Percentiles rank a stretch among this genome's conserved stretches.
phyloP scores from a whole-genome alignment of 2,888 invertebrate genomes.

The Platerodrilus igneus region DNA sequence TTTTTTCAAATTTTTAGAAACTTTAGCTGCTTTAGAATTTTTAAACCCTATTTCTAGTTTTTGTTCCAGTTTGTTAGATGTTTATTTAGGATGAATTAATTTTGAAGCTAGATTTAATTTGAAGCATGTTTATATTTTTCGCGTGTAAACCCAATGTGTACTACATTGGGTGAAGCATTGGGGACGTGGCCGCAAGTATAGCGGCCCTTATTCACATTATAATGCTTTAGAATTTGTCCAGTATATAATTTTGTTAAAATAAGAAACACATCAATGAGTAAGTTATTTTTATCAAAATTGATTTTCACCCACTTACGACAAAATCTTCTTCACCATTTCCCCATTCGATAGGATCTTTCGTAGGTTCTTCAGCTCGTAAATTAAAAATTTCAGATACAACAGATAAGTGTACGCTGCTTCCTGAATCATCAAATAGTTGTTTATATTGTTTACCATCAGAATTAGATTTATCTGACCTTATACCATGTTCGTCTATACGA shows the following conservation, averaged over 20 bases:
- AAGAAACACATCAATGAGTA: conserved; percentile 5
- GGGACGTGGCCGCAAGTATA: too few relatives aligned
- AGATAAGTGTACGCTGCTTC: conserved; percentile 5
- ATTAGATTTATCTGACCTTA: conserved; percentile 2
- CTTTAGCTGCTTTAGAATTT: conserved; percentile 7
- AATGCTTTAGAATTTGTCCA: conserved; percentile 12
- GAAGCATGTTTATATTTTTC: too few relatives aligned
- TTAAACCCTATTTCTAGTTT: too few relatives aligned
- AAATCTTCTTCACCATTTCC: conserved; percentile 3
- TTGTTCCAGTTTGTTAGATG: too few relatives aligned
- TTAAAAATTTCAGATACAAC: conserved; percentile 4
- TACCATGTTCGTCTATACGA: not conserved
- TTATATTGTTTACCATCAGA: conserved; percentile 1
- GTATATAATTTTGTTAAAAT: conserved; percentile 5
- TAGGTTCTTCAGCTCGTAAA: conserved; percentile 7
- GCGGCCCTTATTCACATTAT: too few relatives aligned
- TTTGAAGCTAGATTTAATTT: too few relatives aligned
- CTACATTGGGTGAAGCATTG: too few relatives aligned
- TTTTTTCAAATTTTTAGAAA: conserved; percentile 4
- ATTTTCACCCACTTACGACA: conserved; percentile 2
- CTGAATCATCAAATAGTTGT: conserved; percentile 1
- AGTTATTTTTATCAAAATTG: conserved; percentile 1
- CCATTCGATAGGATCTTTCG: conserved; percentile 6
- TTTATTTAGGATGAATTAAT: too few relatives aligned
- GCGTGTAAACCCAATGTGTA: too few relatives aligned